These are phyloP conservation scores for Crypturellus undulatus DNA, from an alignment of 2,113 vertebrate species.

Conservation along the genomic window DNA sequence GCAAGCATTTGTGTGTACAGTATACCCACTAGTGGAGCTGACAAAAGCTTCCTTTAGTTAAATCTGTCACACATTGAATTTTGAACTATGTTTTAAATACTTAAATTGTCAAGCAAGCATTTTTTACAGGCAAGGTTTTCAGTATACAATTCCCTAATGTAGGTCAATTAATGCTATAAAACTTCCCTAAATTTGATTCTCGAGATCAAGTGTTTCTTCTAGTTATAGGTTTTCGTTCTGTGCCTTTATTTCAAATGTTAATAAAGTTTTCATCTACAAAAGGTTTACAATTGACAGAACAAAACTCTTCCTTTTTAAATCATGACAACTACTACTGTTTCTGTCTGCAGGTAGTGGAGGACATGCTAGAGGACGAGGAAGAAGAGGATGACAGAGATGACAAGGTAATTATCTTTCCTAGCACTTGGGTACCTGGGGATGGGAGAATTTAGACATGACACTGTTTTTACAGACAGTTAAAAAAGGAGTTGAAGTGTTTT, in stretches of 20 bases:
- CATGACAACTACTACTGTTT: slow-evolving; percentile 78
- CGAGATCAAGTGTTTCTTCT: slow-evolving; percentile 48
- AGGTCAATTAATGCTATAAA: slow-evolving; percentile 62
- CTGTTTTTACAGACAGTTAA: slow-evolving; percentile 86
- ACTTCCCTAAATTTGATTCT: slow-evolving; percentile 47
- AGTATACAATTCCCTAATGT: slow-evolving; percentile 39
- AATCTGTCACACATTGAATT: slow-evolving; percentile 16
- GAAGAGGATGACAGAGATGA: slow-evolving; percentile 99
- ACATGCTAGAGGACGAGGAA: slow-evolving; percentile 96
- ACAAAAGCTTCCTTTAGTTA: slow-evolving; percentile 42
- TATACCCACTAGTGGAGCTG: not conserved
- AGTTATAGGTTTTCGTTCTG: slow-evolving; percentile 43
- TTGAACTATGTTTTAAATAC: slow-evolving; percentile 54
- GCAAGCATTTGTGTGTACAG: not conserved
- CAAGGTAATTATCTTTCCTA: slow-evolving; percentile 97
- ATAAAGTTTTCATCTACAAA: slow-evolving; percentile 79
- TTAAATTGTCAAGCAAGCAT: slow-evolving; percentile 47
- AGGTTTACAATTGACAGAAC: slow-evolving; percentile 76
- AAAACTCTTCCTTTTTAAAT: slow-evolving; percentile 77
- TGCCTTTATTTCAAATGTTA: slow-evolving; percentile 76
- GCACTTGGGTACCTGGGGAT: slow-evolving; percentile 82
- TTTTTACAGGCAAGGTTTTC: slow-evolving; percentile 30
- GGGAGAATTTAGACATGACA: slow-evolving; percentile 84
- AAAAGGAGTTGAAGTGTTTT: slow-evolving; percentile 83
- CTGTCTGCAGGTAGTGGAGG: slow-evolving; percentile 94